Base-by-base conservation (phyloP, 2,797 vertebrate species). In the Sebastolobus altivelis region DNA sequence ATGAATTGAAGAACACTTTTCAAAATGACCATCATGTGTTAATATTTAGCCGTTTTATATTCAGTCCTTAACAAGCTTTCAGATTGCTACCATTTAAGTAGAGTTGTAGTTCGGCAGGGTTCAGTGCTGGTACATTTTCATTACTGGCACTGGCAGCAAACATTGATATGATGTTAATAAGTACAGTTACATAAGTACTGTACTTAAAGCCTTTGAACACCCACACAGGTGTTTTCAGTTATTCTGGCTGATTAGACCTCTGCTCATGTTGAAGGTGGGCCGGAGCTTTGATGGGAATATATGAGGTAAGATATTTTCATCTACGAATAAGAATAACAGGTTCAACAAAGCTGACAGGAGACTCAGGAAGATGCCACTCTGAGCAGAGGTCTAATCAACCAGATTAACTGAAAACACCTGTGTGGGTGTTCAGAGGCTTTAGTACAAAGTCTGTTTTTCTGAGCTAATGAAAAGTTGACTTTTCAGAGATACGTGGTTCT, bases 401-500 rank as follows among this genome's bases (percentile, higher is more conserved):
- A 31, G 27, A 59, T 59, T 18, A 59, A 59, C 56, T 59, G 27
- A 18, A 59, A 0, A 59, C 56, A 31, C 22, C 25, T 58, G 25
- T 20, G 43, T 49, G 43, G 43, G 43, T 49, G 43, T 18, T 49
- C 7, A 0, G 7, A 49, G 43, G 43, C 43, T 49, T 49, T 46
- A 0, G 0, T 18, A 46, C 43, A 46, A 46, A 46, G 0, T 46
- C 43, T 0, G 6, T 46, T 46, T 46, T 18, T 43, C 52, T 54
- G n/a, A 54, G 52, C n/a, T 22, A n/a, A 22, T 22, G 52, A 25
- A 25, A 55, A 0, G 0, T 55, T 25, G 22, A 27, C 54, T 27
- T 56, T 27, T 56, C 2, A 56, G 22, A 56, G 22, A 56, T 56
- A 27, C 10, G 12, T 27, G 22, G 22, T 13, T 46, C 22, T 13